Evolutionary conservation across 1,140 invertebrate genomes (phyloP).

Genomic region (Dinoponera quadriceps): DNA sequence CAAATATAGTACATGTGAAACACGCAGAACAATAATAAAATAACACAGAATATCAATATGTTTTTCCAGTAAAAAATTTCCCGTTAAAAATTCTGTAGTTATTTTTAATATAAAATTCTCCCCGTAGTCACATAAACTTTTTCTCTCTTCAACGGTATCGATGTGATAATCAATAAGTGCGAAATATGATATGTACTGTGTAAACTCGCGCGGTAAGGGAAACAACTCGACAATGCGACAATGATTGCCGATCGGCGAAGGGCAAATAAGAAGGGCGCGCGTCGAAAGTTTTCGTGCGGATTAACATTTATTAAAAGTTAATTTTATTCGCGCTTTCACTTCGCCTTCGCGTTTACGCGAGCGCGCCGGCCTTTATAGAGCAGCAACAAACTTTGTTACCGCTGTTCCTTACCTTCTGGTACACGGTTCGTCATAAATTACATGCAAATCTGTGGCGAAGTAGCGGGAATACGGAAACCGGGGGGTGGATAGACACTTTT

Average conservation of each 20-base stretch:
- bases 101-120: too few relatives aligned
- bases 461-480: slow-evolving; percentile 43
- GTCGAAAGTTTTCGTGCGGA: neutral
- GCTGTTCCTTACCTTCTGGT: neutral
- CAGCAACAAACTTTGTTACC: slow-evolving; percentile 35
- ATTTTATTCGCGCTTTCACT: neutral
- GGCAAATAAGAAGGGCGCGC: neutral
- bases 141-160: too few relatives aligned
- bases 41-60: too few relatives aligned
- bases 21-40: too few relatives aligned
- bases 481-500: neutral
- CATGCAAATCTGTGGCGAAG: slow-evolving; percentile 41
- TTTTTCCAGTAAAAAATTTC: too few relatives aligned
- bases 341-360: slow-evolving; percentile 4
- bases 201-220: neutral
- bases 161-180: neutral
- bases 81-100: too few relatives aligned
- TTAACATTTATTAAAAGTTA: slow-evolving; percentile 34
- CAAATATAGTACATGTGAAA: too few relatives aligned
- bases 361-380: neutral
- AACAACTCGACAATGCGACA: neutral
- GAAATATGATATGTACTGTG: neutral
- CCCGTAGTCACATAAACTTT: too few relatives aligned
- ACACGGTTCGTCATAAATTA: slow-evolving; percentile 38
- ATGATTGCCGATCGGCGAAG: neutral